A percentile compares a stretch with the other conserved stretches of the same genome.
Conservation (phyloP, 2,113 vertebrate species). For the Aptenodytes patagonicus region DNA sequence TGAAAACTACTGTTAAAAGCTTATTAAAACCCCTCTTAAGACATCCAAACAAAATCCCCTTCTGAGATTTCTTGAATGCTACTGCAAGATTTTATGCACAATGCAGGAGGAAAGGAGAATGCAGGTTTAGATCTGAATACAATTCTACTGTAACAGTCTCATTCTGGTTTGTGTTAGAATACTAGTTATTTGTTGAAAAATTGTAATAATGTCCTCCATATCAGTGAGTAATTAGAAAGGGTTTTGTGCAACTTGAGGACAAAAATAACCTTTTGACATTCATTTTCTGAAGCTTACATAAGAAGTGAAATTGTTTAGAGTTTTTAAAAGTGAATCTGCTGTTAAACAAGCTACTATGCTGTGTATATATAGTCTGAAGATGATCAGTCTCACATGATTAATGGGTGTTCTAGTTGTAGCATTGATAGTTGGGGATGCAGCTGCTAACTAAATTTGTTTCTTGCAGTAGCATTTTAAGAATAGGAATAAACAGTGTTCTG, state of each 20-base stretch:
- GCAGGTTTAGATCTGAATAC: neutral
- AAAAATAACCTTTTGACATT: neutral
- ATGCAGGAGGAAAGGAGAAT: neutral
- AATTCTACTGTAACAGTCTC: neutral
- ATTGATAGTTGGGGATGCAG: neutral
- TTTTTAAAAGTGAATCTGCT: neutral
- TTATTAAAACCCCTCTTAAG: neutral
- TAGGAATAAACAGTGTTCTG: neutral
- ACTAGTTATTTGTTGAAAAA: neutral
- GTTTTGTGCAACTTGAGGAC: neutral
- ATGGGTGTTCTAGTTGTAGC: neutral
- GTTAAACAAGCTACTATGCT: neutral
- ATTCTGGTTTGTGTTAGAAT: neutral
- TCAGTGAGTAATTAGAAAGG: neutral
- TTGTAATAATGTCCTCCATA: neutral
- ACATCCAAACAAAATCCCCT: neutral
- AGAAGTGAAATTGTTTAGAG: neutral
- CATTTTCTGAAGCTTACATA: neutral
- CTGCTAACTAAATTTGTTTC: neutral
- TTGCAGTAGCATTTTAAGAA: neutral
- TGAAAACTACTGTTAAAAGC: neutral
- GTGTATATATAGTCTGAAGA: neutral
- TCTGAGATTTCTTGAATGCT: neutral
- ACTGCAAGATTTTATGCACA: neutral
- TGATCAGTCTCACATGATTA: rapidly evolving